Conservation (phyloP, 2,797 vertebrate genomes). For the Danionella dracula region DNA sequence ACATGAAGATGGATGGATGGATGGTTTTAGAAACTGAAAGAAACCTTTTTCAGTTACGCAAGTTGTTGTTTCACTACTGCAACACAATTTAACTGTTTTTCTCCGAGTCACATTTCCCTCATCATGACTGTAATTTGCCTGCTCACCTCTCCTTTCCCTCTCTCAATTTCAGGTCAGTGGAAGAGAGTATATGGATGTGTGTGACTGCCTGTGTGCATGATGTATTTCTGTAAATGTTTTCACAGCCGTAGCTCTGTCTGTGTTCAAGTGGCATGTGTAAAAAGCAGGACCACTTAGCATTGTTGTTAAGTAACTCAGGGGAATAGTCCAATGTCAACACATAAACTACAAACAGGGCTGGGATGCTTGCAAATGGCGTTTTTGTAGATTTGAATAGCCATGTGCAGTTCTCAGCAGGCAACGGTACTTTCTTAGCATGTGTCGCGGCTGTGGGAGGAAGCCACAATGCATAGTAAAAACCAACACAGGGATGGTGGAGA, state of each 20-base stretch:
- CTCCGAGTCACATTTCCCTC: not conserved
- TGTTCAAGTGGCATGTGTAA: conserved; percentile 47
- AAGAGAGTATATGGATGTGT: not conserved
- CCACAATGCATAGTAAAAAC: too few relatives aligned
- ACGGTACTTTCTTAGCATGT: too few relatives aligned
- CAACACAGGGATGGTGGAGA: too few relatives aligned
- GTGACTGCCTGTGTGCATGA: not conserved
- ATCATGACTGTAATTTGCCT: not conserved
- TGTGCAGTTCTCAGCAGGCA: conserved; percentile 3
- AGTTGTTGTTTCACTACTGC: too few relatives aligned
- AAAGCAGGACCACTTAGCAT: conserved; percentile 64
- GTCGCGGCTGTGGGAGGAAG: too few relatives aligned
- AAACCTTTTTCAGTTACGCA: too few relatives aligned
- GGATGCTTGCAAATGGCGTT: conserved; percentile 45
- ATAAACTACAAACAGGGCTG: conserved; percentile 61
- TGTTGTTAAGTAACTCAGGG: conserved; percentile 56
- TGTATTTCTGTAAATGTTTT: conserved; percentile 45
- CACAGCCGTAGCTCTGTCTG: conserved; percentile 53
- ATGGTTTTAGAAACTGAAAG: too few relatives aligned
- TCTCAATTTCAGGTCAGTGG: not conserved
- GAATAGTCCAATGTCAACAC: conserved; percentile 66
- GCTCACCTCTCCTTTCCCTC: not conserved
- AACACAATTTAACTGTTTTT: too few relatives aligned
- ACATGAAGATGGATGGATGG: too few relatives aligned
- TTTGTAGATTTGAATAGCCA: conserved; percentile 13